Percentiles rank a stretch among this genome's conserved stretches.
phyloP scores from a whole-genome alignment of 37 sponge, comb jelly and placozoan species.

The Halichondria panicea region DNA sequence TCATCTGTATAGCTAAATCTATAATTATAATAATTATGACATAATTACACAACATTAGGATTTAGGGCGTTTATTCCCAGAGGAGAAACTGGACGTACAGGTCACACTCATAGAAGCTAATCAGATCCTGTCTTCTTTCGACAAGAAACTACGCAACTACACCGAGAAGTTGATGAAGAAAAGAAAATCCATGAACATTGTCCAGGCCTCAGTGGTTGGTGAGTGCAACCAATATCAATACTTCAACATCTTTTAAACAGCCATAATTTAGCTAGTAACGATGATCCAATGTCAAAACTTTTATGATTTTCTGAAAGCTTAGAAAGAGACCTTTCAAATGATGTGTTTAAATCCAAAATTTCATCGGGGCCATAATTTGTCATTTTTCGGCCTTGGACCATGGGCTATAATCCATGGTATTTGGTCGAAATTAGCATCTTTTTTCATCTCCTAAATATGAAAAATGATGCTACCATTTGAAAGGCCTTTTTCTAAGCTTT shows the following conservation, averaged over 20 bases:
- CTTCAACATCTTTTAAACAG: neutral
- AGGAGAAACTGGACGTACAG: constrained; percentile 53
- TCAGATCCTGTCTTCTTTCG: constrained; percentile 86
- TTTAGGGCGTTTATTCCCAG: constrained; percentile 58
- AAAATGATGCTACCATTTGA: neutral
- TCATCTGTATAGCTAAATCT: too few species aligned
- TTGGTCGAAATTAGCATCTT: neutral
- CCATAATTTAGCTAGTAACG: neutral
- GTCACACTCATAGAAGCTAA: constrained; percentile 81
- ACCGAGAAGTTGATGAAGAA: constrained; percentile 66
- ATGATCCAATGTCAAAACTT: too few species aligned
- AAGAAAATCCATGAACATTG: constrained; percentile 65
- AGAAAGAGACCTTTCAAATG: too few species aligned
- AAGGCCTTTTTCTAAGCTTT: too few species aligned
- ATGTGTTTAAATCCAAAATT: too few species aligned
- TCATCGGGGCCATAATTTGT: too few species aligned
- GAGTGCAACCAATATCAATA: neutral
- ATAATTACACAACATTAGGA: too few species aligned
- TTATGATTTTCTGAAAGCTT: too few species aligned
- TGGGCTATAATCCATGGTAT: too few species aligned
- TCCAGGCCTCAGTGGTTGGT: constrained; percentile 76
- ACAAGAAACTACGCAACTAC: constrained; percentile 54
- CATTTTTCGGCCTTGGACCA: too few species aligned
- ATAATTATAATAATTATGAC: too few species aligned
- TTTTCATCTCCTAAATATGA: neutral